These are phyloP conservation scores for Daphoenositta chrysoptera DNA, from an alignment of 2,113 vertebrate species.

Conservation along the genomic window DNA sequence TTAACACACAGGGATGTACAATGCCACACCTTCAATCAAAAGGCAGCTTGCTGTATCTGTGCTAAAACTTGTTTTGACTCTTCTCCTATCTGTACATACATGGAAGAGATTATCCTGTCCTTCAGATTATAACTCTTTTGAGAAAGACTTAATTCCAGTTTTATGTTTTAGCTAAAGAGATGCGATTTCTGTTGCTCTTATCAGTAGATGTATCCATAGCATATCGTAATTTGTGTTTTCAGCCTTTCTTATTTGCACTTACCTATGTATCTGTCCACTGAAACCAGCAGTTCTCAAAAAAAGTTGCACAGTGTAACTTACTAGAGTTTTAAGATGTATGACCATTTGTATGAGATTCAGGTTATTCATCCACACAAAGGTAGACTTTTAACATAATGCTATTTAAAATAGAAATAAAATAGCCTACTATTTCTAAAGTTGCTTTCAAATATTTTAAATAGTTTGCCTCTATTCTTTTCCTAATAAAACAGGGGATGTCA, in stretches of 20 bases:
- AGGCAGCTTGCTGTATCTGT: neutral
- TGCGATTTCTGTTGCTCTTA: neutral
- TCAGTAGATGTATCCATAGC: neutral
- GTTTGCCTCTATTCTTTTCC: neutral
- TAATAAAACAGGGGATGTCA: neutral
- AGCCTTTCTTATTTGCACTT: neutral
- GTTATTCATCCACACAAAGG: neutral
- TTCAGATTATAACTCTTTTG: neutral
- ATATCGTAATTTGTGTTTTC: accelerated
- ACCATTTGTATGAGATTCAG: neutral
- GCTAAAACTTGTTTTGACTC: neutral
- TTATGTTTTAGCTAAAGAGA: neutral
- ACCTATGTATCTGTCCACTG: neutral
- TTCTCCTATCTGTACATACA: neutral
- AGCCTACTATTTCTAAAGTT: neutral
- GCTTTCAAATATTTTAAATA: neutral
- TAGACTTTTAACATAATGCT: neutral
- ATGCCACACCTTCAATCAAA: neutral
- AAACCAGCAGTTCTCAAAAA: neutral
- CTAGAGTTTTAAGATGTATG: neutral
- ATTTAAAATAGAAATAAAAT: neutral
- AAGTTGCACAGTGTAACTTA: neutral
- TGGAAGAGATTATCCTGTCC: neutral
- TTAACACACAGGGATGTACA: neutral
- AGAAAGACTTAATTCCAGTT: neutral